These are phyloP conservation scores for Clarias batrachus DNA, from an alignment of 2,113 vertebrate genomes.

Conservation along the genomic window DNA sequence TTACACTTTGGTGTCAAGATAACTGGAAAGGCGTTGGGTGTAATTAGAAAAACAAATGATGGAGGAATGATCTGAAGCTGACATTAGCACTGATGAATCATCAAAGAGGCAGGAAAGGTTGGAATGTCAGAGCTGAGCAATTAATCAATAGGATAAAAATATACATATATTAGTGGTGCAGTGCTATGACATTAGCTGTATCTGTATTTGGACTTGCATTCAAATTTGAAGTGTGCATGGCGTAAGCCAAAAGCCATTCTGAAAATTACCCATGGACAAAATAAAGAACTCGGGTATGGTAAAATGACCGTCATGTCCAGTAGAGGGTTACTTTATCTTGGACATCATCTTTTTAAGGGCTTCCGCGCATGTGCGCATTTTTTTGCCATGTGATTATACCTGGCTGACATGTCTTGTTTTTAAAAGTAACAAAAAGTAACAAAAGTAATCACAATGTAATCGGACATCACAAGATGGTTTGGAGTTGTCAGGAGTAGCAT, in stretches of 20 bases:
- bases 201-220: not conserved
- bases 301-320: too few relatives aligned
- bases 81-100: slow-evolving; percentile 8
- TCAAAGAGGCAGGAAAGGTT: not conserved
- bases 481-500: too few relatives aligned
- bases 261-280: not conserved
- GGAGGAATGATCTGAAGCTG: not conserved
- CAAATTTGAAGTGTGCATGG: not conserved
- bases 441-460: too few relatives aligned
- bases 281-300: too few relatives aligned
- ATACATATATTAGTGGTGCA: not conserved
- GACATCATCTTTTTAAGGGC: too few relatives aligned
- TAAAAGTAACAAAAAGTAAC: too few relatives aligned
- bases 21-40: not conserved
- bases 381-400: too few relatives aligned
- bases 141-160: not conserved
- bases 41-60: not conserved
- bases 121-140: not conserved
- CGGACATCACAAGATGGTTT: too few relatives aligned
- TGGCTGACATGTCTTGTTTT: too few relatives aligned
- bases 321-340: too few relatives aligned
- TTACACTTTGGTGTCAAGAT: not conserved
- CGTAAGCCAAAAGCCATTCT: not conserved
- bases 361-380: too few relatives aligned
- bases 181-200: not conserved